A percentile compares a stretch with the other conserved stretches of the same genome.
phyloP scores from a whole-genome alignment of 2,797 vertebrate genomes.

The Orestias chungarensis region DNA sequence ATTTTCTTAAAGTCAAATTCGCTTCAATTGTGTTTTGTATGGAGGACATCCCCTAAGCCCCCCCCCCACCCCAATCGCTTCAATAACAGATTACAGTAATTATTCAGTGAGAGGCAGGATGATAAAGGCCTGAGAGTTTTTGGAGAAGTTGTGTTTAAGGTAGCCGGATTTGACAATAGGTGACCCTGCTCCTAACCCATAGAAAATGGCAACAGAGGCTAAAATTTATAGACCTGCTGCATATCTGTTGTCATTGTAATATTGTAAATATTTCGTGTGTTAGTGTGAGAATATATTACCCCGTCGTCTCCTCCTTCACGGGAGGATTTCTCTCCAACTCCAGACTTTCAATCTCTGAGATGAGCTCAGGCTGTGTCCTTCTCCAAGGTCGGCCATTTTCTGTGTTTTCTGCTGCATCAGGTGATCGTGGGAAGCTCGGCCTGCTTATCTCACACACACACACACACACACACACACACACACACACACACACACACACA shows the following conservation, averaged over 20 bases:
- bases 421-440: constrained; percentile 46
- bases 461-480: background rate
- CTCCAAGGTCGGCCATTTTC: constrained; percentile 64
- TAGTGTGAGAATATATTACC: background rate
- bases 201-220: background rate
- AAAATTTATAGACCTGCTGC: background rate
- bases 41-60: background rate
- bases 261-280: background rate
- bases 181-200: background rate
- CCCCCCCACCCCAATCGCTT: background rate
- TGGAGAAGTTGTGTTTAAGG: background rate
- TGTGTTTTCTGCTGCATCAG: constrained; percentile 70
- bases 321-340: background rate
- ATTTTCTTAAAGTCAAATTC: background rate
- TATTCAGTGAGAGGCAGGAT: background rate
- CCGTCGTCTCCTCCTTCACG: background rate
- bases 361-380: constrained; percentile 45
- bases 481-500: no score
- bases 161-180: background rate
- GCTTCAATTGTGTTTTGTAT: background rate
- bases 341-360: constrained; percentile 39
- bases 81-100: background rate
- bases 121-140: background rate
- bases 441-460: constrained; percentile 38
- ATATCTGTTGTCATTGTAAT: background rate